Conservation (phyloP, 2,113 vertebrate species). For the Brienomyrus longianalis region DNA sequence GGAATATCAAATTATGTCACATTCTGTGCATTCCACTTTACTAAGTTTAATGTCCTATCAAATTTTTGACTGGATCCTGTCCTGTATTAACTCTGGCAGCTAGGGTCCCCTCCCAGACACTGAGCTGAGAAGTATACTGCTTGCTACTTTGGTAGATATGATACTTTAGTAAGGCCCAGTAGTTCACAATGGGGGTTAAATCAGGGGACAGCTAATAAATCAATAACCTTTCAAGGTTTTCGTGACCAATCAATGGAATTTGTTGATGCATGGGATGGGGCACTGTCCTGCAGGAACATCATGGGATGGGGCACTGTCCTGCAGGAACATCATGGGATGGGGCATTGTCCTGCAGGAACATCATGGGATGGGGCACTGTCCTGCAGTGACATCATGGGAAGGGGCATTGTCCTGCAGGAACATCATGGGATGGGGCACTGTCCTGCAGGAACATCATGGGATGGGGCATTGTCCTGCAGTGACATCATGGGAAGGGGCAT, state of each 20-base stretch:
- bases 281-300: too few species aligned
- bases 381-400: background rate
- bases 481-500: too few species aligned
- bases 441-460: too few species aligned
- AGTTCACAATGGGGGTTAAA: background rate
- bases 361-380: background rate
- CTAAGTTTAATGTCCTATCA: background rate
- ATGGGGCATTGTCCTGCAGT: too few species aligned
- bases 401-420: background rate
- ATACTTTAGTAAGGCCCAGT: background rate
- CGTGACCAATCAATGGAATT: background rate
- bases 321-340: too few species aligned
- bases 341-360: too few species aligned
- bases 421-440: background rate
- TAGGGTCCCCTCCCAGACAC: background rate
- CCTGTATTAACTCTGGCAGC: background rate
- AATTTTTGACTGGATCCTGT: background rate
- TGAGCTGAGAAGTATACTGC: background rate
- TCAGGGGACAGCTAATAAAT: background rate
- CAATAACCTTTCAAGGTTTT: background rate
- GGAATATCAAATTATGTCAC: background rate
- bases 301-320: too few species aligned
- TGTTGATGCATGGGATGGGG: too few species aligned
- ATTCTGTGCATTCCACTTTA: background rate
- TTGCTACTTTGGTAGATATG: background rate